phyloP scores from a whole-genome alignment of 1,140 invertebrate genomes.

The Tribolium madens region DNA sequence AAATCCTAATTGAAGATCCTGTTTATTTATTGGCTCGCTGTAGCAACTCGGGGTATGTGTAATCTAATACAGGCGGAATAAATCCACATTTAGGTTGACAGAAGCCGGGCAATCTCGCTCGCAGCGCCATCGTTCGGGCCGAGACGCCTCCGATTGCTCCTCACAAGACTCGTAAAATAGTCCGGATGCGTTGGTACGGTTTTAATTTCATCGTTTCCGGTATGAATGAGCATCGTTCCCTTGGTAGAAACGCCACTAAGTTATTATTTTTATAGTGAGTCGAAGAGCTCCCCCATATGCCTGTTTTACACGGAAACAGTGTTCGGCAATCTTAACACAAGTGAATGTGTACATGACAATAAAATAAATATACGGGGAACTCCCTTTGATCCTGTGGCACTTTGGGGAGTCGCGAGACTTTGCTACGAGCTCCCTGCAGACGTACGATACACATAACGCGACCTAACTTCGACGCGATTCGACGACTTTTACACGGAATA shows the following conservation, averaged over 20 bases:
- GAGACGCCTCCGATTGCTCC: conserved; percentile 41
- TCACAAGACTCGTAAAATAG: conserved; percentile 12
- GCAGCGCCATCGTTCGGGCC: conserved; percentile 47
- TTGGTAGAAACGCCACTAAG: conserved; percentile 24
- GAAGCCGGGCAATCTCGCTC: conserved; percentile 58
- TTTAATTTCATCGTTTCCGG: conserved; percentile 5
- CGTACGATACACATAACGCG: conserved; percentile 46
- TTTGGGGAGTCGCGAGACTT: conserved; percentile 55
- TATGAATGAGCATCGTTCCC: conserved; percentile 1
- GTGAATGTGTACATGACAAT: conserved; percentile 59
- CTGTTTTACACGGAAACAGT: conserved; percentile 51
- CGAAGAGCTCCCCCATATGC: conserved; percentile 44
- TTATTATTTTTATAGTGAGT: conserved; percentile 56
- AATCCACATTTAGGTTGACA: conserved; percentile 63
- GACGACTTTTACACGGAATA: conserved; percentile 50
- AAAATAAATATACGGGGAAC: conserved; percentile 58
- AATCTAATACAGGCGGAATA: conserved; percentile 61
- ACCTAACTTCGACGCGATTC: conserved; percentile 48
- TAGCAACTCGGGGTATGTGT: conserved; percentile 58
- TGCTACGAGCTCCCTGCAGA: conserved; percentile 50
- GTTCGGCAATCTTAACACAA: conserved; percentile 57
- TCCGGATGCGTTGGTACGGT: neutral
- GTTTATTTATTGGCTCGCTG: conserved; percentile 61
- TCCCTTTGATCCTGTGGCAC: conserved; percentile 58
- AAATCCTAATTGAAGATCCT: conserved; percentile 61